phyloP scores from a whole-genome alignment of 2,888 invertebrate genomes.

The Ornithoptera alexandrae region DNA sequence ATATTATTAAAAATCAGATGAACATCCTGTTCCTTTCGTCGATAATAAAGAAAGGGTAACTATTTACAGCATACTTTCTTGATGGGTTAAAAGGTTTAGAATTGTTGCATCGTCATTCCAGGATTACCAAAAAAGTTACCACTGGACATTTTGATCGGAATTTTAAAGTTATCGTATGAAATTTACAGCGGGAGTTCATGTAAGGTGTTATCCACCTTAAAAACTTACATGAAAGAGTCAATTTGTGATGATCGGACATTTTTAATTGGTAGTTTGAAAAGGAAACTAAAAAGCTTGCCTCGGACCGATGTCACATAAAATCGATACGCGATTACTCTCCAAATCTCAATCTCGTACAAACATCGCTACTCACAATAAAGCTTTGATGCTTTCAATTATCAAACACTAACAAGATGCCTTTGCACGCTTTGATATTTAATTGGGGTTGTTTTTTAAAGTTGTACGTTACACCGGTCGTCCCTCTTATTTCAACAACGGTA shows the following conservation, averaged over 20 bases:
- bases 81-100: not conserved
- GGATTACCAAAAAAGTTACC: constrained; percentile 17
- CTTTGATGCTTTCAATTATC: constrained; percentile 50
- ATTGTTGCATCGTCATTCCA: constrained; percentile 14
- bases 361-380: constrained; percentile 36
- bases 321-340: constrained; percentile 33
- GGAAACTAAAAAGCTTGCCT: constrained; percentile 21
- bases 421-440: constrained; percentile 40
- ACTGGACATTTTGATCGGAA: not conserved
- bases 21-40: no score
- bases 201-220: constrained; percentile 7
- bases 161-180: constrained; percentile 26
- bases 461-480: constrained; percentile 1
- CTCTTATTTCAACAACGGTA: not conserved
- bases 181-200: constrained; percentile 3
- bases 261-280: constrained; percentile 28
- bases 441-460: constrained; percentile 29
- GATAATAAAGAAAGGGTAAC: not conserved
- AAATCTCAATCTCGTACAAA: constrained; percentile 34
- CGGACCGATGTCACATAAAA: constrained; percentile 26
- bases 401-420: constrained; percentile 49
- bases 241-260: constrained; percentile 9
- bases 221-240: not conserved
- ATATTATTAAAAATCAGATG: no score
- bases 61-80: not conserved